Evolutionary conservation across 2,113 vertebrate genomes (phyloP).

Genomic region (Pungitius pungitius): DNA sequence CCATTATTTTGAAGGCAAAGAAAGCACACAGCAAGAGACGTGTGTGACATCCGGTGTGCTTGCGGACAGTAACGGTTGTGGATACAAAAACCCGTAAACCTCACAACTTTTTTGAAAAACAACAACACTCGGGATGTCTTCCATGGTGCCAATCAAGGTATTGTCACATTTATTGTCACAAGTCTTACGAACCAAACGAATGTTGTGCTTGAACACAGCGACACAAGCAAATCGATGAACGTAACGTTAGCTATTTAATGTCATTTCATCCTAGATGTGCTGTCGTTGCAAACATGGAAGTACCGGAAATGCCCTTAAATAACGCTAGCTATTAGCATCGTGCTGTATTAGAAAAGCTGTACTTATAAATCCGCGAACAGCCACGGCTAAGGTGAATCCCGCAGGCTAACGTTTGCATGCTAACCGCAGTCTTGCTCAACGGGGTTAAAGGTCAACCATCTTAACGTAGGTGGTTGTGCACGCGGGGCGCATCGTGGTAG

Average conservation of each 20-base stretch:
- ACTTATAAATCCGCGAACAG: not conserved
- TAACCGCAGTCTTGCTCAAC: not conserved
- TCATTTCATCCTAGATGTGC: not conserved
- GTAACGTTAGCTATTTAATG: not conserved
- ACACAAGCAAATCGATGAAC: not conserved
- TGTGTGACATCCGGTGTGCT: not conserved
- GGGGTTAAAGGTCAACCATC: not conserved
- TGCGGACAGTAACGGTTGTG: not conserved
- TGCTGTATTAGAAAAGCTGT: not conserved
- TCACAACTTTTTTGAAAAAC: not conserved
- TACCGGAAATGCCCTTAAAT: not conserved
- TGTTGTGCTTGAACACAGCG: not conserved
- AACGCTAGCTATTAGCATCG: slow-evolving; percentile 11
- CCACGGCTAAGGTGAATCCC: not conserved
- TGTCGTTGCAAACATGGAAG: not conserved
- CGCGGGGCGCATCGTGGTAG: not conserved
- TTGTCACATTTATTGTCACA: not conserved
- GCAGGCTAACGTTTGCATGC: not conserved
- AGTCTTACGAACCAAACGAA: not conserved
- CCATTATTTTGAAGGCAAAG: slow-evolving; percentile 49
- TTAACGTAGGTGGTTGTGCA: too few species aligned
- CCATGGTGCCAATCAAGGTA: slow-evolving; percentile 68
- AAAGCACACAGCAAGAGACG: slow-evolving; percentile 27
- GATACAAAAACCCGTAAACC: not conserved
- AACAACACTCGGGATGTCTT: slow-evolving; percentile 46